Base-by-base conservation (phyloP, 1,140 invertebrate genomes). In the Dufourea novaeangliae region DNA sequence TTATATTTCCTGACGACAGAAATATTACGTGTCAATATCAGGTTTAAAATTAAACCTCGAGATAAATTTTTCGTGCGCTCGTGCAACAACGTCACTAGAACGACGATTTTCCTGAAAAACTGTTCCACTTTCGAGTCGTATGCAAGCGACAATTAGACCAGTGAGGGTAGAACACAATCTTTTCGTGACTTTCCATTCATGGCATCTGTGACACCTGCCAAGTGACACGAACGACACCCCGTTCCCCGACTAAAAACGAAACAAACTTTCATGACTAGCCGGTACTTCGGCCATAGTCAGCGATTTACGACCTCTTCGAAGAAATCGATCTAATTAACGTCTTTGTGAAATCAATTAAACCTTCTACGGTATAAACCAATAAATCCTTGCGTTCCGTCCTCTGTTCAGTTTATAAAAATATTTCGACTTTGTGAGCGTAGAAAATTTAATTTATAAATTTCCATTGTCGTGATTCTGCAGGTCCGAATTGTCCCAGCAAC, bases 101-200 rank as follows among this genome's bases (percentile, higher is more conserved):
- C 10, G 10, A 59, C 2, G 4, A 59, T 37, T 37, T 54, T 2
- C 2, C 6, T 34, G 2, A 59, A 59, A 59, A 59, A 34, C 20
- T n/a, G 1, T 54, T 4, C 52, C 25, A 54, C 52, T 50, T 50
- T 50, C 6, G 46, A 20, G 6, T 3, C 2, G 27, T 57, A 3
- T 32, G 27, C 17, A 20, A 32, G n/a, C n/a, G n/a, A 57, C 22
- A 8, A 57, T 20, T 1, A 57, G 54, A 20, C 0, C 52, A 20
- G 20, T 12, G 41, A n/a, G 22, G 1, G n/a, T 34, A 10, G 20
- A 11, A 39, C n/a, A 20, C 20, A 5, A 52, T 63, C 17, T 50
- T 50, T 73, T 12, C 44, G 61, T 64, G 59, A 64, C 25, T 73
- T 44, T n/a, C 41, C 29, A 50, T 63, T 52, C 29, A 39, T 37